Evolutionary conservation across 1,140 invertebrate species (phyloP).

Genomic region (Cydia splendana): DNA sequence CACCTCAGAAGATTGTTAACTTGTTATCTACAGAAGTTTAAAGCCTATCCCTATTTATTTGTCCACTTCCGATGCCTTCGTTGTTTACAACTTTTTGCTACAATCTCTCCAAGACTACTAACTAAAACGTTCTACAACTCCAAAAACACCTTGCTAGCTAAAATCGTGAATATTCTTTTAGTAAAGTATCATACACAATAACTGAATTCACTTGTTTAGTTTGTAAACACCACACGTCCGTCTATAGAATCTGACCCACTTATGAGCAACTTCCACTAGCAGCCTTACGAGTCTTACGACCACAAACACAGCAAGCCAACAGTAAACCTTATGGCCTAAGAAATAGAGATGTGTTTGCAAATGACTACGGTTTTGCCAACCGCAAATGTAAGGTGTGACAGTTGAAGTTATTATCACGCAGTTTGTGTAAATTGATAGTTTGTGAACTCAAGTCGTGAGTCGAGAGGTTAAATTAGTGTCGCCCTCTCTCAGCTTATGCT

Average conservation of each 20-base stretch:
- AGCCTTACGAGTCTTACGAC: neutral
- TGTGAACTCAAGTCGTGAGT: neutral
- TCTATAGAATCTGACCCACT: slow-evolving; percentile 49
- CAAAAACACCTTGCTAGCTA: neutral
- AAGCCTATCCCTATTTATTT: too few relatives aligned
- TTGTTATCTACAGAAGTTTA: too few relatives aligned
- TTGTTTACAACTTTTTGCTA: too few relatives aligned
- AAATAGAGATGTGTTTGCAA: neutral
- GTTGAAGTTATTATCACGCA: slow-evolving; percentile 23
- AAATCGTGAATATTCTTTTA: neutral
- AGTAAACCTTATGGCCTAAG: neutral
- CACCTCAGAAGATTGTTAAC: too few relatives aligned
- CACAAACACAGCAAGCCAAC: neutral
- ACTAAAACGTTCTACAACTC: too few relatives aligned
- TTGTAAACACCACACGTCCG: slow-evolving; percentile 58
- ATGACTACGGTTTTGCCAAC: neutral
- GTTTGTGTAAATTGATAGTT: slow-evolving; percentile 20
- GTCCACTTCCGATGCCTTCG: too few relatives aligned
- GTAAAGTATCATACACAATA: slow-evolving; percentile 33
- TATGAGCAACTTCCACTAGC: slow-evolving; percentile 31
- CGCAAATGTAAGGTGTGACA: slow-evolving; percentile 1
- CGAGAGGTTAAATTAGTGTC: neutral
- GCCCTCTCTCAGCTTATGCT: neutral
- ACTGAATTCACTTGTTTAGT: slow-evolving; percentile 50
- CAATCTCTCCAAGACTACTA: too few relatives aligned